Base-by-base conservation (phyloP, 2,113 vertebrate genomes). In the Rousettus leschenaultii region DNA sequence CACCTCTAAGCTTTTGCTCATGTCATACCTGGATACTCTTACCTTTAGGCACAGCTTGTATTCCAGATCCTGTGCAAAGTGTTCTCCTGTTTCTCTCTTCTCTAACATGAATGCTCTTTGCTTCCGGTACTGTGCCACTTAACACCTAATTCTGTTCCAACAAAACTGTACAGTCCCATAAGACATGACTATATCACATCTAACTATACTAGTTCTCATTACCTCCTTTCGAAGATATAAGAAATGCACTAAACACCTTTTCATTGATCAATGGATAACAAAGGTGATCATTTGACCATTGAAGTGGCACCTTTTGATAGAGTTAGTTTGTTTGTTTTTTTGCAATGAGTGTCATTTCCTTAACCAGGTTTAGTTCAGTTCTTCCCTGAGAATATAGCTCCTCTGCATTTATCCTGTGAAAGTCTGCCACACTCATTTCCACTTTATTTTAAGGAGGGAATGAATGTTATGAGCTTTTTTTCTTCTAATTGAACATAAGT, bases 151-250 rank as follows among this genome's bases (percentile, higher is more conserved):
- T 53, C 26, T 78, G 14, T 33, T 14, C 24, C 43, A 45, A 40
- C 10, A 4, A 68, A 94, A 18, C 74, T 53, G 8, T 74, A 61
- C 43, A 43, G 92, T 94, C 38, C 26, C 22, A 7, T 77, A 45
- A 94, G 55, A 11, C 19, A 79, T 55, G 18, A 12, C 43, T 24
- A 70, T 78, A 78, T 89, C 35, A 21, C 78, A 74, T 48, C 33
- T 40, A 89, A n/a, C 16, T 40, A 24, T 10, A 59, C 10, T 79
- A 21, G 75, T 95, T 80, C 63, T 82, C 38, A 48, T 93, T 65
- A 40, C 15, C n/a, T 95, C 51, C 40, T 96, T 93, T 89, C 78
- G 65, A 95, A 45, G 45, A 59, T 83, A 38, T 95, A 74, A 93
- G 66, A 80, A 93, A 85, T 65, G 53, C 24, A 91, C 35, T n/a